These are phyloP conservation scores for Drosophila rellima DNA, from an alignment of 2,888 invertebrate genomes.

Conservation along the genomic window DNA sequence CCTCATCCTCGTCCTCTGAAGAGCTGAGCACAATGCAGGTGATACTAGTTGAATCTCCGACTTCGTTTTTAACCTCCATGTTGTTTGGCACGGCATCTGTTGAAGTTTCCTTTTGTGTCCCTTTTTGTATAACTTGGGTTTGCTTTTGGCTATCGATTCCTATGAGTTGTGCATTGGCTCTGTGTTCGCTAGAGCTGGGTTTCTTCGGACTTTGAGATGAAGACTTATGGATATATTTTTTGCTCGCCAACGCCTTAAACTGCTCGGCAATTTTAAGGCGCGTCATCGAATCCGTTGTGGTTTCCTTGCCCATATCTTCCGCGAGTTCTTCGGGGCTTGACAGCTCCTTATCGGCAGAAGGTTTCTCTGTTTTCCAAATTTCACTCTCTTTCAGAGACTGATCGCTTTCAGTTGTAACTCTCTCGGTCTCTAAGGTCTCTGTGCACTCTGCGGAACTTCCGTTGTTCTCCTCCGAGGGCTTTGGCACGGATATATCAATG, in stretches of 20 bases:
- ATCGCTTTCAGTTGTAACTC: neutral
- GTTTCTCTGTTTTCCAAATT: neutral
- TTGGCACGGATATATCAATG: conserved; percentile 65
- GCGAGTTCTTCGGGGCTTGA: too few species aligned
- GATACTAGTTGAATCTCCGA: neutral
- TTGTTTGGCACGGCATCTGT: neutral
- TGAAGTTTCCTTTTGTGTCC: neutral
- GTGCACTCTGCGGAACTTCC: neutral
- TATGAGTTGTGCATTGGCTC: neutral
- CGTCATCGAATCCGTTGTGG: conserved; percentile 54
- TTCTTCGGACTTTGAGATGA: conserved; percentile 3
- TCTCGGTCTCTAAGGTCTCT: neutral
- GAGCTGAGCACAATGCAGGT: conserved; percentile 53
- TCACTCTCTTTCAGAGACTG: neutral
- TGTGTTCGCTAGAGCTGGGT: neutral
- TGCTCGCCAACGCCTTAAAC: conserved; percentile 33
- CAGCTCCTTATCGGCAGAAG: neutral
- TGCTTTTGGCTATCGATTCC: neutral
- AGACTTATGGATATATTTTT: neutral
- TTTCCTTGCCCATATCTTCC: conserved; percentile 23
- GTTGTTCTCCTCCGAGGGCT: neutral
- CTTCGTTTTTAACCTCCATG: conserved; percentile 21
- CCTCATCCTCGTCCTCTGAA: conserved; percentile 54
- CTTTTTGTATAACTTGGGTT: neutral
- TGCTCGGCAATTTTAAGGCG: conserved; percentile 66